These are phyloP conservation scores for Phalloptychus januarius DNA, from an alignment of 2,797 vertebrate genomes.

Conservation along the genomic window DNA sequence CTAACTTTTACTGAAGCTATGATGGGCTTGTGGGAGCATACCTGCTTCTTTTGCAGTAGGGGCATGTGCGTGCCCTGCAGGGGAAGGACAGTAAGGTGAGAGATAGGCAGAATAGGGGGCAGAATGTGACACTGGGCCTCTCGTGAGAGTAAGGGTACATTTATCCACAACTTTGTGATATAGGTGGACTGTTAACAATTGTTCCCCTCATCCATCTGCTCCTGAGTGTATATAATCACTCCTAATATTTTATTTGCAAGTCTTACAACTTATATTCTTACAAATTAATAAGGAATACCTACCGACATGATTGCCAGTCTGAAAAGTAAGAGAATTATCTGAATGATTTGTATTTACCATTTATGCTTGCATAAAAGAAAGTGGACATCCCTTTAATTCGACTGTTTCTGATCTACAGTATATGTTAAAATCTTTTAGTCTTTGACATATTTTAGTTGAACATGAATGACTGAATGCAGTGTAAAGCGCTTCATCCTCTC, in stretches of 20 bases:
- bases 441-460: neutral
- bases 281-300: neutral
- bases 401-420: neutral
- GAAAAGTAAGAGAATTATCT: neutral
- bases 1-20: conserved; percentile 20
- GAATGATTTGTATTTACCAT: neutral
- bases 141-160: neutral
- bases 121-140: conserved; percentile 1
- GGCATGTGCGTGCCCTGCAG: conserved; percentile 81
- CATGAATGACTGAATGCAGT: too few species aligned
- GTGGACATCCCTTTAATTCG: neutral
- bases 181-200: neutral
- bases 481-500: too few species aligned
- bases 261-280: neutral
- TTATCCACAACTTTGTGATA: neutral
- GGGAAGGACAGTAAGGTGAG: conserved; percentile 56
- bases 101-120: conserved; percentile 20
- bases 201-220: neutral
- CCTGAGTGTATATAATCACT: too few species aligned
- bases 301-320: neutral
- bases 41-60: conserved; percentile 85
- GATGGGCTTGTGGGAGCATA: conserved; percentile 55
- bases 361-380: neutral
- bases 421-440: neutral
- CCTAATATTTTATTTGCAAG: neutral